Evolutionary conservation across 2,797 vertebrate species (phyloP), one percentile per base, ranked within the genome.

Genomic region (Lepus oiostolus): DNA sequence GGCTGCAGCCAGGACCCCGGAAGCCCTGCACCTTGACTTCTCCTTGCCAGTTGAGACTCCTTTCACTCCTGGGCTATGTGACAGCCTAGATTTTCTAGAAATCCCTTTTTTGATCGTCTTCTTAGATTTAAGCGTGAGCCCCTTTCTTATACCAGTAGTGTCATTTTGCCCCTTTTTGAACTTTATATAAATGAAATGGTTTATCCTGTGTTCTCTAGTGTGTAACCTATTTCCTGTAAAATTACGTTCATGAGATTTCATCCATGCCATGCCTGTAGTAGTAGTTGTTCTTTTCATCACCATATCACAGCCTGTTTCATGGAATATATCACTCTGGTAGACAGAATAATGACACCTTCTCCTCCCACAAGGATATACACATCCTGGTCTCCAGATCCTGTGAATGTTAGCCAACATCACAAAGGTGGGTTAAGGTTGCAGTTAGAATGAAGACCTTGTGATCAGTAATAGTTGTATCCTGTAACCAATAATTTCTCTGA

Each of bases 251-350:
- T 22, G 65, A 17, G 16, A 17, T 2, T 21, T 54, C 16, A 7
- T 28, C 77, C 32, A 0, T 0, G 9, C 42, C n/a, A 5, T 26
- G 65, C 30, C 0, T 26, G 22, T 4, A 17, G 30, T 4, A 4
- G 30, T 2, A 1, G 5, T 2, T 8, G 12, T 35, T n/a, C 2
- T 71, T 72, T 93, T 22, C 8, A 0, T 19, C 5, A 12, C 16
- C 0, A 3, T 1, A 0, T 30, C 4, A 13, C 1, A 1, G 26
- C 54, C 14, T 11, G 0, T n/a, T 10, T 9, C 7, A 0, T 17
- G 21, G 28, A 24, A 2, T 7, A 0, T 0, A 24, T 19, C 38
- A 1, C 38, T 4, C 0, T 47, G 30, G 16, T 4, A 3, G 62
- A n/a, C n/a, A 21, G 22, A 65, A 21, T 5, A 9, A n/a, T 2